Conservation (phyloP, 2,888 invertebrate species). For the Flexamia atlantica region DNA sequence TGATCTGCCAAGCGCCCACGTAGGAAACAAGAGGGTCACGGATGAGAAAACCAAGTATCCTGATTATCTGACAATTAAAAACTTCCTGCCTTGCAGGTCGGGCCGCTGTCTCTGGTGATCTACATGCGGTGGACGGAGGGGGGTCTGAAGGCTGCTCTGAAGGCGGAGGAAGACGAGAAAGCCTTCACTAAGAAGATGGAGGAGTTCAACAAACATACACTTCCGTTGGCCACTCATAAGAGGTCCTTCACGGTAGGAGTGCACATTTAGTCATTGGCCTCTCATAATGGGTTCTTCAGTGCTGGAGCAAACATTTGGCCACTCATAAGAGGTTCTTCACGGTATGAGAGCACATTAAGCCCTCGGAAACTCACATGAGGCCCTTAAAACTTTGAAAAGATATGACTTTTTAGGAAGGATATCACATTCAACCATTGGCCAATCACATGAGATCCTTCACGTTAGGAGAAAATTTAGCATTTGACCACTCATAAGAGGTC, state of each 20-base stretch:
- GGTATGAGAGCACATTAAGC: neutral
- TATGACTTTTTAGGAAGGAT: too few species aligned
- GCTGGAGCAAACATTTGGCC: too few species aligned
- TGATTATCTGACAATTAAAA: too few species aligned
- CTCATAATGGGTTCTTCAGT: too few species aligned
- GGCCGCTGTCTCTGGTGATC: slow-evolving; percentile 62
- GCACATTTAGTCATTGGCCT: neutral
- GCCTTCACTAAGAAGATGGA: slow-evolving; percentile 53
- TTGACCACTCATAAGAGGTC: slow-evolving; percentile 39
- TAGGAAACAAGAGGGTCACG: too few species aligned
- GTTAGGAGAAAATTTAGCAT: too few species aligned
- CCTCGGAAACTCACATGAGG: too few species aligned
- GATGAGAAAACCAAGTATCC: too few species aligned
- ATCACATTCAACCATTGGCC: too few species aligned
- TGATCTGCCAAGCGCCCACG: too few species aligned
- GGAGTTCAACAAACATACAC: slow-evolving; percentile 30
- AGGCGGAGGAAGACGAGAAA: slow-evolving; percentile 12
- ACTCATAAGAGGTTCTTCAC: slow-evolving; percentile 39
- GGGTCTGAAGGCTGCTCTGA: slow-evolving; percentile 30
- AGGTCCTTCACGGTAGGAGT: slow-evolving; percentile 42
- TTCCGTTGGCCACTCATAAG: slow-evolving; percentile 46
- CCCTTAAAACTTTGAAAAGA: too few species aligned
- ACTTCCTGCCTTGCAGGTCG: slow-evolving; percentile 58
- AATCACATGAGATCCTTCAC: too few species aligned
- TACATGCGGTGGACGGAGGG: slow-evolving; percentile 59